Base-by-base conservation (phyloP, 1,140 invertebrate species). In the Metaphire vulgaris region DNA sequence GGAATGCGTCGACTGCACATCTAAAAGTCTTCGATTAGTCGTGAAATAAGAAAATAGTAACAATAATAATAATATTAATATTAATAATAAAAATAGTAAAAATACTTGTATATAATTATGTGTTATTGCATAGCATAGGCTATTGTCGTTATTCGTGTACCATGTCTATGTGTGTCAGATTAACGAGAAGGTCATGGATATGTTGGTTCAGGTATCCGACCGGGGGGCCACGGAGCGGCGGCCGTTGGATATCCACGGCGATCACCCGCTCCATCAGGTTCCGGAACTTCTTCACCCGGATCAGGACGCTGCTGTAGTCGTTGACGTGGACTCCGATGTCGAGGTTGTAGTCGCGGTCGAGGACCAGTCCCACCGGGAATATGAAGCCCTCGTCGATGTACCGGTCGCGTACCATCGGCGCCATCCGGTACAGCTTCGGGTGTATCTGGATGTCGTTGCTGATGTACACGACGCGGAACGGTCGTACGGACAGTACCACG, bases 351-450 rank as follows among this genome's bases (percentile, higher is more conserved):
- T 67, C 29, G 41, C 71, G 64, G 64, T 79, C 78, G 6, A 77
- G 29, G 26, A 80, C 72, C 2, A 79, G 29, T 21, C 78, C 74
- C n/a, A 80, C 79, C 1, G 79, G 79, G 41, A 80, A 80, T 15
- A 80, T 75, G 74, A 80, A 80, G 0, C 76, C 76, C 69, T 80
- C 78, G 26, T 79, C 75, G 28, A 80, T 80, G 67, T 78, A 80
- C 28, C 69, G 33, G 29, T 16, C 29, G 0, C 79, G 30, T 21
- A 80, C 76, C 67, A 80, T 80, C 2, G 79, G 79, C 6, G 72
- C 70, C n/a, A 26, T 66, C 32, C 77, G 66, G 65, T 79, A 77
- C 16, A 79, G 31, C 2, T 71, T 69, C 68, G 41, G 33, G 71
- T 80, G 72, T 28, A 80, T 78, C 41, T 72, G 21, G 12, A 80